Conservation (phyloP, 2,888 invertebrate genomes). For the Drosophila anceps region DNA sequence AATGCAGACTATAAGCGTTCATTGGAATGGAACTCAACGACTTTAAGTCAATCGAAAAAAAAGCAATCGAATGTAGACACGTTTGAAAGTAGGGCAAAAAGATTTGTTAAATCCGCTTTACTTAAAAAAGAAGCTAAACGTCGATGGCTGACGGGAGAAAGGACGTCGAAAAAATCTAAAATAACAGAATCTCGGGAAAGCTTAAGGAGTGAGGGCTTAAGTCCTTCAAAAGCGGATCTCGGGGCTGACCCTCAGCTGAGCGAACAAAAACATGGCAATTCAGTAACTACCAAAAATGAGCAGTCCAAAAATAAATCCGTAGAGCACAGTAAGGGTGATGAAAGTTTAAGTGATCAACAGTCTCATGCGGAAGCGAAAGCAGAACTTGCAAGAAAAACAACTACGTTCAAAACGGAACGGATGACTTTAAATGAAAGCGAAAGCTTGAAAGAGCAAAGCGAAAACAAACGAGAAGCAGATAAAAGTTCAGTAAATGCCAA, state of each 20-base stretch:
- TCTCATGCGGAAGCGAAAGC: not conserved
- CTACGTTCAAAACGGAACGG: not conserved
- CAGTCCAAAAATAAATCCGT: not conserved
- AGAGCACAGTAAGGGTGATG: too few species aligned
- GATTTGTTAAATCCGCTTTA: conserved; percentile 3
- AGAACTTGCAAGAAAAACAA: not conserved
- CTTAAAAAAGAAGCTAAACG: not conserved
- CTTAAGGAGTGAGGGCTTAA: too few species aligned
- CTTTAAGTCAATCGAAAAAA: not conserved
- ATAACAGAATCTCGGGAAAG: not conserved
- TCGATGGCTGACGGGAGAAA: not conserved
- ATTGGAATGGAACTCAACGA: not conserved
- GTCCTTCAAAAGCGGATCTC: not conserved
- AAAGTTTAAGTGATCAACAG: not conserved
- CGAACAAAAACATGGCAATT: too few species aligned
- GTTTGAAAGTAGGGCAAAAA: not conserved
- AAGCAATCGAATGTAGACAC: too few species aligned
- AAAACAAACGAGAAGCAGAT: not conserved
- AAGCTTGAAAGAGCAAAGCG: not conserved
- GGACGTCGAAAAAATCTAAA: not conserved
- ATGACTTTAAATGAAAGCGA: not conserved
- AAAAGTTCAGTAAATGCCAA: not conserved
- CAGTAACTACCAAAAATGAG: not conserved
- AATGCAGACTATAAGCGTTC: not conserved
- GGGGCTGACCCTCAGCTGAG: too few species aligned